A percentile compares a stretch with the other conserved stretches of the same genome.
phyloP scores from a whole-genome alignment of 2,113 vertebrate species.

The Phodopus roborovskii region DNA sequence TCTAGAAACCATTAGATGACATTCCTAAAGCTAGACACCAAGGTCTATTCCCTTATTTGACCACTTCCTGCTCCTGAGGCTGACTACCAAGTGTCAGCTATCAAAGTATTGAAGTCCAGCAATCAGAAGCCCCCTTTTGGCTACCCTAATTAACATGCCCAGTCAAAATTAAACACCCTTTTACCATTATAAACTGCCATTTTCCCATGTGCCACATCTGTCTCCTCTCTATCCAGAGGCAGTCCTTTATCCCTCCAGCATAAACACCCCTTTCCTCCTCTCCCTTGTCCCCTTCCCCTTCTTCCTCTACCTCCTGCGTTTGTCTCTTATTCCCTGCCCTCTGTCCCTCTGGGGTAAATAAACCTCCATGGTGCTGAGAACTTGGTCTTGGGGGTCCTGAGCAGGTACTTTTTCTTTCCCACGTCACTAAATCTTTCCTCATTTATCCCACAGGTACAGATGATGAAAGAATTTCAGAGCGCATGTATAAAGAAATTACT shows the following conservation, averaged over 20 bases:
- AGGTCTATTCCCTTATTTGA: neutral
- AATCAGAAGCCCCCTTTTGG: neutral
- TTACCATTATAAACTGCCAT: neutral
- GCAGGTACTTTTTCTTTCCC: neutral
- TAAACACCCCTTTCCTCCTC: neutral
- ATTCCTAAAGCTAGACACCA: neutral
- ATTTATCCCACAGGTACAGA: neutral
- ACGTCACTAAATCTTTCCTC: neutral
- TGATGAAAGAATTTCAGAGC: slow-evolving; percentile 16
- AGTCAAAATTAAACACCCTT: neutral
- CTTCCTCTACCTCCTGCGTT: neutral
- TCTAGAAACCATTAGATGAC: neutral
- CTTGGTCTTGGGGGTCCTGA: neutral
- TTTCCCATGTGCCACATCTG: neutral
- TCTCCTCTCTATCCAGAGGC: neutral
- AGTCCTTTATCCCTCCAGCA: neutral
- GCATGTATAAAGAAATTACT: slow-evolving; percentile 25
- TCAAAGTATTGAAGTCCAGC: neutral
- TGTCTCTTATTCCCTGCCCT: neutral
- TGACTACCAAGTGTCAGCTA: neutral
- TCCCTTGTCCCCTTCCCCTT: neutral
- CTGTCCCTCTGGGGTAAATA: neutral
- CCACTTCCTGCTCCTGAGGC: neutral
- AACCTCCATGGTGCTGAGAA: neutral
- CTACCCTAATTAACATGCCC: neutral